These are phyloP conservation scores for Micromesistius poutassou DNA, from an alignment of 2,797 vertebrate genomes.

Conservation along the genomic window DNA sequence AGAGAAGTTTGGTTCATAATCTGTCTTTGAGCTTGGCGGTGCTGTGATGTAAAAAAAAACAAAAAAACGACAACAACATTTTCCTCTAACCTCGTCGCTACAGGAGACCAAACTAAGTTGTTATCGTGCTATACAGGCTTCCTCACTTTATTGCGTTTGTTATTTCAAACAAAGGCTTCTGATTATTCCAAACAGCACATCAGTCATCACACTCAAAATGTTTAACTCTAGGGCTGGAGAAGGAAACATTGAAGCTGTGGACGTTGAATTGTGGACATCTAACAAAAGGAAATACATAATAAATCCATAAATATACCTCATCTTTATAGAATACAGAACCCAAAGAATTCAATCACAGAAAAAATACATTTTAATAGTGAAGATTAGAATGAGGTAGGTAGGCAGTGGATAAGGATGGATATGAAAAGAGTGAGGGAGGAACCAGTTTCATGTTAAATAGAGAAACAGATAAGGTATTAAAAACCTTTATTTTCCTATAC, in stretches of 20 bases:
- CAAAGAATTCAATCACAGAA: not conserved
- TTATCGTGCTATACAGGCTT: not conserved
- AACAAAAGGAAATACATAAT: no score
- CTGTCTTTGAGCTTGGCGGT: no score
- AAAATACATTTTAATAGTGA: not conserved
- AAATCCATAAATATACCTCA: no score
- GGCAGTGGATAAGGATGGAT: not conserved
- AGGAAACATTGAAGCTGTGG: no score
- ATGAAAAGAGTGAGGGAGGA: not conserved
- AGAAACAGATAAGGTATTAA: not conserved
- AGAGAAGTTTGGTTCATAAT: no score
- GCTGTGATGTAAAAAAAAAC: no score
- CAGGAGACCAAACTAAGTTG: not conserved
- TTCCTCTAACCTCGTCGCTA: not conserved
- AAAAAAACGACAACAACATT: no score
- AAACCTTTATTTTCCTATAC: not conserved
- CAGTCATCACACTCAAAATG: no score
- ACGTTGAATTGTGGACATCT: no score
- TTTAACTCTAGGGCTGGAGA: no score
- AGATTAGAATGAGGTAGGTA: not conserved
- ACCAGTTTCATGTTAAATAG: not conserved
- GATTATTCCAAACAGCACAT: no score
- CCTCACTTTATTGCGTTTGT: not conserved
- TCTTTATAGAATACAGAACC: no score
- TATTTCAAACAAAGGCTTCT: not conserved